phyloP scores from a whole-genome alignment of 2,113 vertebrate genomes.

The Pogonocichla stellata region DNA sequence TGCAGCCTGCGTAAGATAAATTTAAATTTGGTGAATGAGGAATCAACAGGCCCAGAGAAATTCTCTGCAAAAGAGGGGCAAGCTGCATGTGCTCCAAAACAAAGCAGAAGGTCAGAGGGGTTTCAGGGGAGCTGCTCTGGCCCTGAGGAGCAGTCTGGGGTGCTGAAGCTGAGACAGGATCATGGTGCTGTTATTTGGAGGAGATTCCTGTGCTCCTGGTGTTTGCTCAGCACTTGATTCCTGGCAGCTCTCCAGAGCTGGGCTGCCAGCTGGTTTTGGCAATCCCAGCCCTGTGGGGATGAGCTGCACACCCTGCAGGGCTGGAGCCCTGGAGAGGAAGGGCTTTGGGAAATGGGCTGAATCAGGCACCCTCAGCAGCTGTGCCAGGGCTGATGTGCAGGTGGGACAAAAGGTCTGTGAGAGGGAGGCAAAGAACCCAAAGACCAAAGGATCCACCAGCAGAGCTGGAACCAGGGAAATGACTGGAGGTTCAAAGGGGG shows the following conservation, averaged over 20 bases:
- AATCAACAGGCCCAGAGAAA: background rate
- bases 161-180: background rate
- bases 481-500: background rate
- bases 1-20: background rate
- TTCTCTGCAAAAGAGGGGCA: background rate
- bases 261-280: background rate
- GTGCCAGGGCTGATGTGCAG: background rate
- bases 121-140: background rate
- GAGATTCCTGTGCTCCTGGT: background rate
- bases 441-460: background rate
- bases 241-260: background rate
- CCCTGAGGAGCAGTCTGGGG: background rate
- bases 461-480: background rate
- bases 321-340: background rate
- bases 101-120: background rate
- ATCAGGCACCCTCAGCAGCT: background rate
- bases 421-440: background rate
- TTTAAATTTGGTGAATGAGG: background rate
- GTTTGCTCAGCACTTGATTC: background rate
- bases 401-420: background rate
- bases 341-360: accelerated
- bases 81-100: background rate
- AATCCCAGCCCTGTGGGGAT: background rate
- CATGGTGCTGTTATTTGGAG: background rate
- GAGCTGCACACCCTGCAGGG: background rate